Percentiles rank a stretch among this genome's conserved stretches.
phyloP scores from a whole-genome alignment of 1,140 invertebrate genomes.

The Hesperophylax magnus region DNA sequence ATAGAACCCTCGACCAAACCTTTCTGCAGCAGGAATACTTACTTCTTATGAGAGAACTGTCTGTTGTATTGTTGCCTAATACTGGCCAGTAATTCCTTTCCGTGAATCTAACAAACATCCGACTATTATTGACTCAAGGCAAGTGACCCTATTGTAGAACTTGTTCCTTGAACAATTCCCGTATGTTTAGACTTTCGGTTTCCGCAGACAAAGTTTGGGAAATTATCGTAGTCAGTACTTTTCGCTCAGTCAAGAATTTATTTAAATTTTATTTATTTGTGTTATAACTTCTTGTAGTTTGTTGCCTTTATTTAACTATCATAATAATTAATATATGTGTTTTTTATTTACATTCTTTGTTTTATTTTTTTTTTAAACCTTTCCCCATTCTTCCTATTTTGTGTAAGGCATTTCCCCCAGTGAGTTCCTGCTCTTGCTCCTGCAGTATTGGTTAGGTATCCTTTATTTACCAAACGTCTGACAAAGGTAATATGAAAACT shows the following conservation, averaged over 20 bases:
- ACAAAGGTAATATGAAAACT: no score
- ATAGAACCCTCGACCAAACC: not conserved
- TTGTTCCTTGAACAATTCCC: not conserved
- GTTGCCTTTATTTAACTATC: constrained; percentile 56
- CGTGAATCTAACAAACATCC: no score
- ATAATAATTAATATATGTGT: constrained; percentile 57
- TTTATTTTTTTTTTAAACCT: constrained; percentile 49
- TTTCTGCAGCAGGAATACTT: not conserved
- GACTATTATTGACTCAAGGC: no score
- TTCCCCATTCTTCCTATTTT: constrained; percentile 1
- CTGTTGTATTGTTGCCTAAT: not conserved
- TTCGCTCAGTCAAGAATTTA: constrained; percentile 52
- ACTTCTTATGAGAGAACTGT: not conserved
- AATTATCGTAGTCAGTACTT: constrained; percentile 43
- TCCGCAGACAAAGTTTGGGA: constrained; percentile 26
- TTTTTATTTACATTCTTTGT: constrained; percentile 57
- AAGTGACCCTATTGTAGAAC: no score
- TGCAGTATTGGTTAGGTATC: no score
- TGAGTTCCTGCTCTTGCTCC: no score
- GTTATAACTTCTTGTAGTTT: constrained; percentile 57
- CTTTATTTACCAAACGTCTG: no score
- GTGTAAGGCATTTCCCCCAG: not conserved
- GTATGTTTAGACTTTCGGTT: constrained; percentile 33
- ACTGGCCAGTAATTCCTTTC: not conserved
- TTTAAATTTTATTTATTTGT: constrained; percentile 58